Conservation (phyloP, 2,113 vertebrate genomes). For the Athene cunicularia region DNA sequence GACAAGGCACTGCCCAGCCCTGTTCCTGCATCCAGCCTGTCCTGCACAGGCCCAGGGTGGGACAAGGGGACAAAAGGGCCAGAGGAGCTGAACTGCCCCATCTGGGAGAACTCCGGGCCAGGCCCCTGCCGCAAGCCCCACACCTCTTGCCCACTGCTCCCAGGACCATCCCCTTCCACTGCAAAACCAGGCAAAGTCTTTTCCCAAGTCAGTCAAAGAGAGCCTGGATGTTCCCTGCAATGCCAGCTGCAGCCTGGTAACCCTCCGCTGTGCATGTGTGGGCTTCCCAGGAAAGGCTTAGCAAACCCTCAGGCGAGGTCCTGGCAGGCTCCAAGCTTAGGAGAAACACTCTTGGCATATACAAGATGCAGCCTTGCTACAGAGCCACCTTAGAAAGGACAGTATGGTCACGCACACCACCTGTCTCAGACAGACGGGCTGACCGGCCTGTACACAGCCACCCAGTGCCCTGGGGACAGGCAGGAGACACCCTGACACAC, state of each 20-base stretch:
- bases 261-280: not conserved
- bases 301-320: not conserved
- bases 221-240: not conserved
- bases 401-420: not conserved
- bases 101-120: not conserved
- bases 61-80: not conserved
- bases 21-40: not conserved
- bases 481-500: not conserved
- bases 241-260: not conserved
- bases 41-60: not conserved
- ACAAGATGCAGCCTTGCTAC: not conserved
- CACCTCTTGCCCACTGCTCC: rapidly evolving
- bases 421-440: not conserved
- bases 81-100: not conserved
- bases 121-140: not conserved
- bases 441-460: not conserved
- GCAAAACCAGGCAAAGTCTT: not conserved
- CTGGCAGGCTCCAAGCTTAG: not conserved
- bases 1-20: not conserved
- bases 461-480: not conserved
- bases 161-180: not conserved
- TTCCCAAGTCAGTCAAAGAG: not conserved
- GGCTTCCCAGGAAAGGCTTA: not conserved
- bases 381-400: not conserved
- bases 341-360: not conserved